Percentiles rank a stretch among this genome's conserved stretches.
Conservation (phyloP, 2,888 invertebrate species). For the Calameuta pallipes region DNA sequence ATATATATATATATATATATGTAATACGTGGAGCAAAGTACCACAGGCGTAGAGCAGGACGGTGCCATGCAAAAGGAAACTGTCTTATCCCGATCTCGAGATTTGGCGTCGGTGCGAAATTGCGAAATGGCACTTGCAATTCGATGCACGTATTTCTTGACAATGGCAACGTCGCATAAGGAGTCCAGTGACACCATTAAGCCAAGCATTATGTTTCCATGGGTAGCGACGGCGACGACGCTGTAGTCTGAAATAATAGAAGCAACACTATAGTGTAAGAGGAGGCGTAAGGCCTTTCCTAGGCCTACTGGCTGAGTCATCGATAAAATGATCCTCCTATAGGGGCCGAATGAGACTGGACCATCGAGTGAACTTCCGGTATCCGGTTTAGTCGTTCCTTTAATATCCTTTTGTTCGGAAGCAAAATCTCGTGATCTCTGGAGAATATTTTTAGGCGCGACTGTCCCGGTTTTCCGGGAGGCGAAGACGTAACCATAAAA, state of each 20-base stretch:
- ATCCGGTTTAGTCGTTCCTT: neutral
- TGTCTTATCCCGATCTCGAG: neutral
- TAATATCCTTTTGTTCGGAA: neutral
- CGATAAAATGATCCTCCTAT: neutral
- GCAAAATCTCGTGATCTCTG: neutral
- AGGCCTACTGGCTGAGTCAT: neutral
- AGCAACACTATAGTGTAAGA: neutral
- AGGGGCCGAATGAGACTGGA: neutral
- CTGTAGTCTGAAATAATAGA: neutral
- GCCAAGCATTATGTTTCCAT: neutral
- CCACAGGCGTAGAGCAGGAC: neutral
- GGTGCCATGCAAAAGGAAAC: neutral
- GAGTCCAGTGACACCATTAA: neutral
- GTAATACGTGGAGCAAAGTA: neutral
- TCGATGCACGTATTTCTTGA: conserved; percentile 26
- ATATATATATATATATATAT: neutral
- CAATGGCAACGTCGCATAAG: neutral
- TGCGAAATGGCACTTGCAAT: conserved; percentile 14
- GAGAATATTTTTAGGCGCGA: neutral
- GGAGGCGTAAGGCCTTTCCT: neutral
- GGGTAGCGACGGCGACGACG: neutral
- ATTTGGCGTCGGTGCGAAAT: neutral
- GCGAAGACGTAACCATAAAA: neutral
- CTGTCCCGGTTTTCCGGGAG: neutral
- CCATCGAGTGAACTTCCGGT: neutral